phyloP scores from a whole-genome alignment of 2,888 invertebrate species.

The Argyra leucocephala region DNA sequence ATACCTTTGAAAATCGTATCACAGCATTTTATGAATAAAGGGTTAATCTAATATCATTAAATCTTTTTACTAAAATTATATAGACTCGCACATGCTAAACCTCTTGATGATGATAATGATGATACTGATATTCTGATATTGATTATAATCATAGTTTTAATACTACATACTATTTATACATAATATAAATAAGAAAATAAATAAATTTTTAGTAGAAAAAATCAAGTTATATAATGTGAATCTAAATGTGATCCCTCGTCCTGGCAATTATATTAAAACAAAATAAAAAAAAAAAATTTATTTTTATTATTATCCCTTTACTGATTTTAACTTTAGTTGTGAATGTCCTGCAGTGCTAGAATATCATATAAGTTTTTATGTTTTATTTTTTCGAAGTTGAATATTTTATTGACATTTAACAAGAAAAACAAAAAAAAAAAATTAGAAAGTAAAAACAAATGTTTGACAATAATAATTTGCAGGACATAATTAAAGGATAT shows the following conservation, averaged over 20 bases:
- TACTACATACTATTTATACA: too few species aligned
- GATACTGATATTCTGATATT: not conserved
- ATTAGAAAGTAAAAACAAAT: too few species aligned
- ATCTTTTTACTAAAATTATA: not conserved
- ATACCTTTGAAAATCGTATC: too few species aligned
- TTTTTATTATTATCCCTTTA: not conserved
- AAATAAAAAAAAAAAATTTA: not conserved
- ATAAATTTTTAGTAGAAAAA: not conserved
- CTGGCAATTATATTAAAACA: not conserved
- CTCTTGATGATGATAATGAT: not conserved
- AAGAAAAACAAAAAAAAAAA: not conserved
- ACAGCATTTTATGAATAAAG: too few species aligned
- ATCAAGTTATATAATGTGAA: not conserved
- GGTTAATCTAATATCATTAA: not conserved
- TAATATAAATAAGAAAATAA: not conserved
- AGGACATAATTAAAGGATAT: not conserved
- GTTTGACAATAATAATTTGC: not conserved
- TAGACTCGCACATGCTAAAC: too few species aligned
- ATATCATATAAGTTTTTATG: not conserved
- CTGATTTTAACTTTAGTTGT: not conserved
- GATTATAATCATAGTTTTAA: too few species aligned
- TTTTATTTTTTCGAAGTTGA: not conserved
- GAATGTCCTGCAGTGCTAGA: not conserved
- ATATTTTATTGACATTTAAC: not conserved
- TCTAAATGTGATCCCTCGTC: conserved; percentile 3